Evolutionary conservation across 1,140 invertebrate species (phyloP), one percentile per base, ranked within the genome.

Genomic region (Leptinotarsa undecemlineata): DNA sequence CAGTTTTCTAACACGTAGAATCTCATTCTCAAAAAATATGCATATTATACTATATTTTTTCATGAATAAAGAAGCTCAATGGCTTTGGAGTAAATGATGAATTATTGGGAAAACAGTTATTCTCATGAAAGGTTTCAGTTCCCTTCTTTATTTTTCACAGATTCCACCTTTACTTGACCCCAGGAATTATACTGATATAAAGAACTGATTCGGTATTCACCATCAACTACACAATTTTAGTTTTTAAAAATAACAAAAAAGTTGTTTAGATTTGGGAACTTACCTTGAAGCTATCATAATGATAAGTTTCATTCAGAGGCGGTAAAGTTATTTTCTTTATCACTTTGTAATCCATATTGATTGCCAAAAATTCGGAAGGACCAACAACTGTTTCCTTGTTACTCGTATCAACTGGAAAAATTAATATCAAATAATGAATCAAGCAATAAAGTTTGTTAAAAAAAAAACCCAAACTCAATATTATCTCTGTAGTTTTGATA

Each of bases 261-360:
- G 11, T 3, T 33, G 33, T 33, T 33, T 33, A 26, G 5, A 26
- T 26, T 57, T n/a, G 15, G 51, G n/a, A 57, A 61, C 68, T 80
- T 85, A 90, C 89, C 85, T 91, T 91, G 76, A 87, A 90, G 19
- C 86, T 88, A 79, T 85, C 83, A 75, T 85, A 88, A 61, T 83
- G 79, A 78, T 88, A 87, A 17, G 85, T 83, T 4, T 83, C 80
- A 47, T 82, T 82, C 11, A 87, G 76, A 1, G 84, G 17, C 48
- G 19, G 63, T 51, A 81, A 72, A 33, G 62, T 21, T 68, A 92
- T 85, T 62, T 87, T 86, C 47, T 88, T 84, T 68, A 93, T 88
- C 19, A 93, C 82, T 84, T 90, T 91, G 15, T 88, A 87, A 17
- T 84, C 85, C 91, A 93, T 92, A 78, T 91, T 85, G n/a, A 84